Percentiles rank a stretch among this genome's conserved stretches.
These are phyloP conservation scores for Scylla paramamosain DNA, from an alignment of 1,140 invertebrate species.

Conservation along the genomic window DNA sequence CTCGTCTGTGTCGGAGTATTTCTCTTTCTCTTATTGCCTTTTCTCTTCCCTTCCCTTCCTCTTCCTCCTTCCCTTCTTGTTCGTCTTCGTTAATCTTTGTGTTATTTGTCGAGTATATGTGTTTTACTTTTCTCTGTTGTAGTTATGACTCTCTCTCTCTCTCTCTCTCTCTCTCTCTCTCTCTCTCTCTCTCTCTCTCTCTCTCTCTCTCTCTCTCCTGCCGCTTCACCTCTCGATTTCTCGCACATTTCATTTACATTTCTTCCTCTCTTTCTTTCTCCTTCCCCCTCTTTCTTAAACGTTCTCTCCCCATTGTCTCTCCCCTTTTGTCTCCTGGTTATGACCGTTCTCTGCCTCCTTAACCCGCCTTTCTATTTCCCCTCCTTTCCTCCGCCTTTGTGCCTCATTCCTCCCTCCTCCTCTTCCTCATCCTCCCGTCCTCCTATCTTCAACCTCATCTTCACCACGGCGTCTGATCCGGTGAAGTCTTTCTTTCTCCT, in stretches of 20 bases:
- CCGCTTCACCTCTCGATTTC: no score
- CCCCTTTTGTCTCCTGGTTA: conserved; percentile 12
- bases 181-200: conserved; percentile 20
- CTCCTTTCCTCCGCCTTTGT: not conserved
- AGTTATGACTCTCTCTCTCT: not conserved
- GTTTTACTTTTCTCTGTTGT: not conserved
- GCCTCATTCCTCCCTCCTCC: not conserved
- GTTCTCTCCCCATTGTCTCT: not conserved
- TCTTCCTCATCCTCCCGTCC: not conserved
- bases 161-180: conserved; percentile 20
- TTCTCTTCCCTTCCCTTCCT: not conserved
- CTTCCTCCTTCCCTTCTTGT: not conserved
- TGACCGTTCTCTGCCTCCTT: not conserved
- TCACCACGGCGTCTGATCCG: not conserved
- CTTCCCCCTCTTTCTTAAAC: not conserved
- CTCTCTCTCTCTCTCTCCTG: not conserved
- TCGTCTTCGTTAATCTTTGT: no score
- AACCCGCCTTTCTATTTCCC: not conserved
- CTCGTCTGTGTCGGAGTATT: not conserved
- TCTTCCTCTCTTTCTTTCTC: no score
- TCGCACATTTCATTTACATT: no score
- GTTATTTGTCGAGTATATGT: no score
- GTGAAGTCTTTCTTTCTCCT: not conserved
- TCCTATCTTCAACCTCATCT: not conserved
- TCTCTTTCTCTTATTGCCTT: conserved; percentile 10